phyloP scores from a whole-genome alignment of 2,797 vertebrate species.

The Prionace glauca region DNA sequence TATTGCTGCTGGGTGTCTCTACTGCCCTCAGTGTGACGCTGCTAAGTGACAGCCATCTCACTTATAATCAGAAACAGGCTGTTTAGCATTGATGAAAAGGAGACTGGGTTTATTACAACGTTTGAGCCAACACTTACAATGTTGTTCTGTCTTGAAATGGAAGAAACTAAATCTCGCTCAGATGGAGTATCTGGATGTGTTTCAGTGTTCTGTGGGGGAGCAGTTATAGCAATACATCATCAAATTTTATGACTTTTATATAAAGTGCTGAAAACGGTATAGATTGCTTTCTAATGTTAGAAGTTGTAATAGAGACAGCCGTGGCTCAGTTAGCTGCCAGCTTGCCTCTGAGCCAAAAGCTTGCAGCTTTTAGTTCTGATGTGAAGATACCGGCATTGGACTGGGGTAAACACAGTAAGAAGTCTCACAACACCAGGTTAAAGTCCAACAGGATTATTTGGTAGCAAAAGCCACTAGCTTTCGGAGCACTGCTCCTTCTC shows the following conservation, averaged over 20 bases:
- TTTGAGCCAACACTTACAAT: background rate
- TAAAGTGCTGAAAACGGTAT: background rate
- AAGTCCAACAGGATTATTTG: too few species aligned
- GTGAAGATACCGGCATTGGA: too few species aligned
- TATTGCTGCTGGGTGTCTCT: background rate
- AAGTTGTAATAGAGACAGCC: background rate
- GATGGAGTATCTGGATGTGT: background rate
- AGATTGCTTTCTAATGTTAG: background rate
- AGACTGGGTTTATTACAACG: background rate
- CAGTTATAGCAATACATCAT: background rate
- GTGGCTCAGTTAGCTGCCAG: too few species aligned
- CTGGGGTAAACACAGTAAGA: too few species aligned
- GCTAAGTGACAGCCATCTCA: background rate
- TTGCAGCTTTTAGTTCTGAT: too few species aligned
- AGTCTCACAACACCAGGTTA: too few species aligned
- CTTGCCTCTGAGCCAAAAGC: too few species aligned
- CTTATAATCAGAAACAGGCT: background rate
- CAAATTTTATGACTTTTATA: background rate
- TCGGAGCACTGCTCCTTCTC: too few species aligned
- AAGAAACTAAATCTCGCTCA: background rate
- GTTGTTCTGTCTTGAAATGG: background rate
- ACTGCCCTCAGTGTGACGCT: background rate
- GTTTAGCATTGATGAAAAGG: background rate
- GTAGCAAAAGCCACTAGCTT: too few species aligned
- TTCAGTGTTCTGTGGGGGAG: background rate